Evolutionary conservation across 2,888 invertebrate genomes (phyloP).

Genomic region (Dryadula phaetusa): DNA sequence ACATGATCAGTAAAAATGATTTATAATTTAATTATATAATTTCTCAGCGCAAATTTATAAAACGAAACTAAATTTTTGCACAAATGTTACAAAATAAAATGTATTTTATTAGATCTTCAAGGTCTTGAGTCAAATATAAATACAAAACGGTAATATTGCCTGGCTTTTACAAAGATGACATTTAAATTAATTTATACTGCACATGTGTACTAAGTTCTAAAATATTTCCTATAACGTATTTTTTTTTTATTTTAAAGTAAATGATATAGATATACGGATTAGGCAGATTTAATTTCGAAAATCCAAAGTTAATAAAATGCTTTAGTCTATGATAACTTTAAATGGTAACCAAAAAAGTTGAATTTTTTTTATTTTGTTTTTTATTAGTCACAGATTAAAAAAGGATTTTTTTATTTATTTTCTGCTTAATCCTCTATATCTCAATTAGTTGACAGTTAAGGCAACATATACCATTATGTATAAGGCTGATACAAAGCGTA

Average conservation of each 20-base stretch:
- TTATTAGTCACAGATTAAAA: neutral
- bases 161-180: conserved; percentile 6
- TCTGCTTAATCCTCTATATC: conserved; percentile 27
- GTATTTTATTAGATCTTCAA: conserved; percentile 1
- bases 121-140: neutral
- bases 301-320: too few relatives aligned
- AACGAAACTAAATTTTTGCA: conserved; percentile 1
- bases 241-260: neutral
- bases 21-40: too few relatives aligned
- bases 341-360: too few relatives aligned
- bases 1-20: neutral
- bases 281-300: neutral
- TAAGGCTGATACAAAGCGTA: conserved; percentile 64
- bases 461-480: conserved; percentile 50
- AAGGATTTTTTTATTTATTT: neutral
- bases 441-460: conserved; percentile 46
- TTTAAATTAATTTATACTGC: conserved; percentile 1
- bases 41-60: conserved; percentile 16
- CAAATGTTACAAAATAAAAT: conserved; percentile 19
- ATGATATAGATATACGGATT: neutral
- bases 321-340: too few relatives aligned
- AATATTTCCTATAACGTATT: neutral
- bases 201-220: conserved; percentile 21
- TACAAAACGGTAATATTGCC: neutral
- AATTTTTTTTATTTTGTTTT: too few relatives aligned